Evolutionary conservation across 2,888 invertebrate species (phyloP), one percentile per base, ranked within the genome.

Genomic region (Oegoconia quadripuncta): DNA sequence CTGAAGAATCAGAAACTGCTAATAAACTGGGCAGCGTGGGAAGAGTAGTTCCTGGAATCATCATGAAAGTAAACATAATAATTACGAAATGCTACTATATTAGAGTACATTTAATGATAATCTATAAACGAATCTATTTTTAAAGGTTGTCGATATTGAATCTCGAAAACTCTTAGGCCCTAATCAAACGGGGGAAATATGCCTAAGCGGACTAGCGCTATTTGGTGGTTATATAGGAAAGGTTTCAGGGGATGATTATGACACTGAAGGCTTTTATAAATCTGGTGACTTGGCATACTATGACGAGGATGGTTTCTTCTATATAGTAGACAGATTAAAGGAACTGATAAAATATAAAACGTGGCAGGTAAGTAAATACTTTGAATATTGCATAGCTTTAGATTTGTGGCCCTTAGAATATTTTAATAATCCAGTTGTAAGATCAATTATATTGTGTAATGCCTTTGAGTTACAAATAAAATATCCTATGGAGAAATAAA

Each of bases 281-380:
- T 76, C 78, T 29, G 81, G 81, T 6, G 81, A 81, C 34, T 59
- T 81, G 1, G 78, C 68, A 1, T 79, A 77, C 42, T 81, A 75
- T 22, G 81, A 82, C 37, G 55, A 72, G 22, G 71, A 81, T 9
- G 74, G 74, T 2, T 80, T 61, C 41, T 73, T 80, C 36, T 81
- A 50, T 39, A 67, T 77, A 14, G 68, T 77, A 0, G 80, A 79
- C 22, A 68, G 81, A 50, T 54, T 80, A 12, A 82, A 82, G 37
- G 81, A 82, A 48, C 62, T 81, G 6, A 80, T 82, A 6, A 81
- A 82, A 50, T 81, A 78, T 37, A 80, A 80, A 16, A 64, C 72
- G 23, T 71, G 74, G 50, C 80, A 80, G 54, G 80, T 78, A 31
- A 7, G 18, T 31, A 6, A 7, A 6, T 20, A 6, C 20, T 44